Base-by-base conservation (phyloP, 2,113 vertebrate genomes). In the Connochaetes taurinus region DNA sequence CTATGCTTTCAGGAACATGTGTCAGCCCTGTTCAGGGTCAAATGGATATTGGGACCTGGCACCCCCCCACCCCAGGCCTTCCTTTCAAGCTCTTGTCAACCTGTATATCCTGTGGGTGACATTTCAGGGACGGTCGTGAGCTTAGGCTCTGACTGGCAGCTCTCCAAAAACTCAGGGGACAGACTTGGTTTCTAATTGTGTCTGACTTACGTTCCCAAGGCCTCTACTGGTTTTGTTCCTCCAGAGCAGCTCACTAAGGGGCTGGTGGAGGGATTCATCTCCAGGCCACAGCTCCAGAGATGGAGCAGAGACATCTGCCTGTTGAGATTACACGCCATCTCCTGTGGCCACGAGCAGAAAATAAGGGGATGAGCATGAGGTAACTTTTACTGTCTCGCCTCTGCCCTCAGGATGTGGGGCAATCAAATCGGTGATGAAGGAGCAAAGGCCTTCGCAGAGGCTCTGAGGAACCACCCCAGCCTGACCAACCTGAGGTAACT, bases 391-490 rank as follows among this genome's bases (percentile, higher is more conserved):
- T 50, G 60, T 98, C 98, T 84, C 95, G 64, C 23, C 98, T 92
- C 95, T 92, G 95, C 95, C 95, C 85, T 47, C 98, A 99, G 99
- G 80, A 99, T 99, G 99, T 99, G 99, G 99, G 99, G 99, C 17
- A 99, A 99, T 98, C 98, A 97, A 3, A 99, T 99, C 1, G 99
- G 99, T 6, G 99, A 99, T 0, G 99, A 99, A 97, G 99, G 99
- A 23, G 99, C 99, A 5, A 98, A 98, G 60, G 99, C 99, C 0
- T 99, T 99, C 11, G 99, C 99, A 0, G 99, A 99, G 84, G 99
- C 99, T 33, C 92, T 99, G 98, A 99, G 97, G 98, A 98, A 99
- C 97, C 99, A 99, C 95, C 99, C 99, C 7, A 99, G 91, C 2
- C 91, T 99, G 57, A 99, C 98, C 50, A 99, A 99, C 0, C 99